These are phyloP conservation scores for Gymnothorax javanicus DNA, from an alignment of 2,797 vertebrate genomes.

Conservation along the genomic window DNA sequence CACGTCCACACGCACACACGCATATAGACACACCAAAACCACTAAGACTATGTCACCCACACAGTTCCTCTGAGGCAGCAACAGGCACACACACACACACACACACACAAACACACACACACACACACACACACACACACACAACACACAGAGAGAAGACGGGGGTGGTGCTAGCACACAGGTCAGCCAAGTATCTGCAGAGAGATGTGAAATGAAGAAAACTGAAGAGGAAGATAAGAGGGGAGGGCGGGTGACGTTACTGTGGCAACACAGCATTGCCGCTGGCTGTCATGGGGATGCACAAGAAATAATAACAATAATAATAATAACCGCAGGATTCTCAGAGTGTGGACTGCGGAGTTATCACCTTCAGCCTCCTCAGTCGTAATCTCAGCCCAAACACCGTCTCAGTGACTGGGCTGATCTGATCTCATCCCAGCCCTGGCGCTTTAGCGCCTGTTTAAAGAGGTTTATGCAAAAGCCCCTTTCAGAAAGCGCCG, in stretches of 20 bases:
- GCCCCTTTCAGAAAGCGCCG: not conserved
- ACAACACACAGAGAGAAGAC: not conserved
- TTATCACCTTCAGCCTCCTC: not conserved
- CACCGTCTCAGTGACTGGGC: not conserved
- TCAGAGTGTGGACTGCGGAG: not conserved
- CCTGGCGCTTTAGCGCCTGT: not conserved
- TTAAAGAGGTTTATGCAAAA: not conserved
- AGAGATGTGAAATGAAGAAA: not conserved
- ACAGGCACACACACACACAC: not conserved
- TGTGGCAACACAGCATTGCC: not conserved
- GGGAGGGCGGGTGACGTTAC: not conserved
- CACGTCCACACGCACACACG: not conserved
- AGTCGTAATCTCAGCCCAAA: constrained; percentile 9
- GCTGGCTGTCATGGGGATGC: constrained; percentile 1
- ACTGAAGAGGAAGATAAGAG: not conserved
- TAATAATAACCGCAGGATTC: not conserved
- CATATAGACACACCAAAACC: too few relatives aligned
- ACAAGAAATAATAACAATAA: not conserved
- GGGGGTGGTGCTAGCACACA: not conserved
- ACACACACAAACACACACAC: not conserved
- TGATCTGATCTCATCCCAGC: not conserved
- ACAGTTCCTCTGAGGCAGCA: not conserved
- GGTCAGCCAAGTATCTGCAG: not conserved
- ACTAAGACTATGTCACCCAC: not conserved
- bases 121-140: not conserved